These are phyloP conservation scores for Aphidius ervi DNA, from an alignment of 1,140 invertebrate species.

Conservation along the genomic window DNA sequence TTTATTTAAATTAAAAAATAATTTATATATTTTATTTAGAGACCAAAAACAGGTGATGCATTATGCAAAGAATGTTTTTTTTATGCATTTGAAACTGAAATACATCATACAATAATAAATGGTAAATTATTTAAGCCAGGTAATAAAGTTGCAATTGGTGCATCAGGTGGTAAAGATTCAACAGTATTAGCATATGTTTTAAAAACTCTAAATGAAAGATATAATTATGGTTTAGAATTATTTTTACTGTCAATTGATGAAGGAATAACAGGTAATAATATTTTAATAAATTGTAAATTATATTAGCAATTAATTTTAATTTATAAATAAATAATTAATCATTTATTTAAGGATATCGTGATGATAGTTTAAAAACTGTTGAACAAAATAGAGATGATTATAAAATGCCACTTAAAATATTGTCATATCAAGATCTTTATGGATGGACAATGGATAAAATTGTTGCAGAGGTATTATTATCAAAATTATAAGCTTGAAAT, in stretches of 20 bases:
- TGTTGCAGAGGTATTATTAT: conserved; percentile 66
- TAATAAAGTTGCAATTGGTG: conserved; percentile 90
- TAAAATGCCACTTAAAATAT: conserved; percentile 87
- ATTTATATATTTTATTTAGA: conserved; percentile 54
- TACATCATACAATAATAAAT: conserved; percentile 88
- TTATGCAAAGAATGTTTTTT: conserved; percentile 96
- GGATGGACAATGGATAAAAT: conserved; percentile 99
- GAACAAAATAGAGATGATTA: conserved; percentile 93
- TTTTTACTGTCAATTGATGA: conserved; percentile 96
- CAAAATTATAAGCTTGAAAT: conserved; percentile 14
- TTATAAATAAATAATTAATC: background rate
- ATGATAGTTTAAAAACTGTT: conserved; percentile 97
- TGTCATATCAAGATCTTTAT: conserved; percentile 98
- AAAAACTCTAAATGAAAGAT: conserved; percentile 86
- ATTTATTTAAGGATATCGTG: conserved; percentile 74
- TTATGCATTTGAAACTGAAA: conserved; percentile 90
- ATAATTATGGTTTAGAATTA: conserved; percentile 89
- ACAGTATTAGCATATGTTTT: conserved; percentile 93
- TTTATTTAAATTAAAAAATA: background rate
- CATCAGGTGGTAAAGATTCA: conserved; percentile 98
- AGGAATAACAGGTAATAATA: conserved; percentile 79
- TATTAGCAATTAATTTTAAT: background rate
- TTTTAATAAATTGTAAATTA: background rate
- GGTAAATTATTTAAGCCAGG: conserved; percentile 82
- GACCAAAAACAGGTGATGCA: conserved; percentile 86